phyloP scores from a whole-genome alignment of 2,797 vertebrate genomes.

The Enteromius paludinosus region DNA sequence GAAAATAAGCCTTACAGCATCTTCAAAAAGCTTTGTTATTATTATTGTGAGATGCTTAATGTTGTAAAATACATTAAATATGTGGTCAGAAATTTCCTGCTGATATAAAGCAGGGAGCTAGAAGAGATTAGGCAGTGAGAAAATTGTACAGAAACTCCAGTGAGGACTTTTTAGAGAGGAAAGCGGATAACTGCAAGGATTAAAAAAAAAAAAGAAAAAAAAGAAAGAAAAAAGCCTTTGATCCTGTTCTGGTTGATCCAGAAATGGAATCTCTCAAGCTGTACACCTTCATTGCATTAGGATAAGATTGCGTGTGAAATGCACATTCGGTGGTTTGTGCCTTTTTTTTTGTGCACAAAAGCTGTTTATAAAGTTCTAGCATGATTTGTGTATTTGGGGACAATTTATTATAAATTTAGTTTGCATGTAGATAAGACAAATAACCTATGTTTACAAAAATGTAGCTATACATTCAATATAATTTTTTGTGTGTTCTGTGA shows the following conservation, averaged over 20 bases:
- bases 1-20: background rate
- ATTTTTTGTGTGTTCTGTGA: background rate
- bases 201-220: slow-evolving; percentile 49
- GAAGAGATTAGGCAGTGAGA: slow-evolving; percentile 4
- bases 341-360: slow-evolving; percentile 14
- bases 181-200: slow-evolving; percentile 59
- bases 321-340: slow-evolving; percentile 10
- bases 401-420: background rate
- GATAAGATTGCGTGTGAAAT: slow-evolving; percentile 28
- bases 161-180: slow-evolving; percentile 29
- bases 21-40: background rate
- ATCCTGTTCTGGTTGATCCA: slow-evolving; percentile 58
- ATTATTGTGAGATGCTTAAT: background rate
- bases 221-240: slow-evolving; percentile 49
- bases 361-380: background rate
- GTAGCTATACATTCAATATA: background rate
- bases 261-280: slow-evolving; percentile 55
- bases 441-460: background rate
- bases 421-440: background rate
- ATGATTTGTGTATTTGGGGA: background rate
- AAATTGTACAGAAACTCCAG: slow-evolving; percentile 13
- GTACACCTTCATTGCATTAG: slow-evolving; percentile 40
- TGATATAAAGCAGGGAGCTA: slow-evolving; percentile 1
- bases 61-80: background rate
- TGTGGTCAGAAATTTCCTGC: background rate